These are phyloP conservation scores for Papilio polytes DNA, from an alignment of 1,140 invertebrate species.

Conservation along the genomic window DNA sequence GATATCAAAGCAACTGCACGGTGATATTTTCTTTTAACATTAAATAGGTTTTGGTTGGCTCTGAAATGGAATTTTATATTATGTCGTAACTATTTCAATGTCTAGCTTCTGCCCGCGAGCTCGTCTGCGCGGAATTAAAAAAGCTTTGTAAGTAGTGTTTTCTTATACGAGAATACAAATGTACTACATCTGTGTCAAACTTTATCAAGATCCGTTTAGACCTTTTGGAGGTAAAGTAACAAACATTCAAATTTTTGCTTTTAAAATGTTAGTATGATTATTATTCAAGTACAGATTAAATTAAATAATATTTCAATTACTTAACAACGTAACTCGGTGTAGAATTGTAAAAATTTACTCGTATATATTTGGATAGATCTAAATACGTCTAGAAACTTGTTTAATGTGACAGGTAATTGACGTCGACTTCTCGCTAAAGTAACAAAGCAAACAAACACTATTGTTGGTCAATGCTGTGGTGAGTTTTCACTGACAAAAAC, in stretches of 20 bases:
- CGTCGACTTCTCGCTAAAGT: background rate
- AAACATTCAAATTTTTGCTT: too few relatives aligned
- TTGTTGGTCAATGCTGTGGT: too few relatives aligned
- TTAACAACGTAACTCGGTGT: background rate
- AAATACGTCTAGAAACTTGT: conserved; percentile 7
- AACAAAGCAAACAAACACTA: background rate
- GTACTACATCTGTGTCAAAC: too few relatives aligned
- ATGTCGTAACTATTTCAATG: background rate
- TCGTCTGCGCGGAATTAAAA: too few relatives aligned
- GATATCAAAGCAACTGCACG: background rate
- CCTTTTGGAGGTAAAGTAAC: too few relatives aligned
- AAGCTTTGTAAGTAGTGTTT: too few relatives aligned
- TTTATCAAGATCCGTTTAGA: too few relatives aligned
- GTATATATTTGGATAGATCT: background rate
- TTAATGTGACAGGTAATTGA: background rate
- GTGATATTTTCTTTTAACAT: background rate
- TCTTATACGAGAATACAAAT: too few relatives aligned
- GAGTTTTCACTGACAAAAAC: too few relatives aligned
- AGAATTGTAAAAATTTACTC: background rate
- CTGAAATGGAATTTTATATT: conserved; percentile 2
- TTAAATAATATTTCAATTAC: too few relatives aligned
- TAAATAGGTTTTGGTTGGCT: background rate
- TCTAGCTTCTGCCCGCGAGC: background rate
- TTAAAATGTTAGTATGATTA: too few relatives aligned
- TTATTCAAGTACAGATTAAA: too few relatives aligned